A percentile compares a stretch with the other conserved stretches of the same genome.
Evolutionary conservation across 2,888 invertebrate genomes (phyloP).

Genomic region (Ennomos erosarius): DNA sequence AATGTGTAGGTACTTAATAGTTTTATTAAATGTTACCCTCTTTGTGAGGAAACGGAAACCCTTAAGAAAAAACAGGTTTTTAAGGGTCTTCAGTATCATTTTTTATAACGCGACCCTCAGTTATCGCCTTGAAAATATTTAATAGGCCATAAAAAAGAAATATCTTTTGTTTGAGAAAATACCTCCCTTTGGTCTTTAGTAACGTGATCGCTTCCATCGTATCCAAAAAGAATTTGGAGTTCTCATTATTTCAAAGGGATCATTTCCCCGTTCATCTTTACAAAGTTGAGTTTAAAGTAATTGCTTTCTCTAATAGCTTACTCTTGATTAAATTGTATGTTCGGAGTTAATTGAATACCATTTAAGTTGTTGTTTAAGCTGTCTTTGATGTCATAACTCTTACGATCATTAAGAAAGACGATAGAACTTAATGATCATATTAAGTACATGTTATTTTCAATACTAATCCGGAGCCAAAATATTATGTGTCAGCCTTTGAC

Average conservation of each 20-base stretch:
- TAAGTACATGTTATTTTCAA: no score
- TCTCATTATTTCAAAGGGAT: conserved; percentile 60
- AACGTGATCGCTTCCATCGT: conserved; percentile 38
- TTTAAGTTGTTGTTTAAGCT: no score
- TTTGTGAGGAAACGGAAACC: not conserved
- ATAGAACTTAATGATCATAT: no score
- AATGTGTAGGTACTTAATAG: no score
- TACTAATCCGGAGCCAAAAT: no score
- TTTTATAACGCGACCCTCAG: conserved; percentile 43
- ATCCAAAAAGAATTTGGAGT: conserved; percentile 47
- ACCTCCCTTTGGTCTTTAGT: conserved; percentile 37
- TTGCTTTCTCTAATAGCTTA: conserved; percentile 31
- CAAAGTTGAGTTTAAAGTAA: conserved; percentile 43
- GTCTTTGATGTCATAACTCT: no score
- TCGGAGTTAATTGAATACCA: no score
- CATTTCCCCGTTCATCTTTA: conserved; percentile 55
- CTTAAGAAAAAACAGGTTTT: conserved; percentile 12
- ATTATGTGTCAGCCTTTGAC: no score
- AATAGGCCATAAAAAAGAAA: conserved; percentile 66
- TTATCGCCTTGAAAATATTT: conserved; percentile 63
- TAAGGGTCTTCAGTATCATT: conserved; percentile 18
- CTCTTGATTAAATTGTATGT: conserved; percentile 7
- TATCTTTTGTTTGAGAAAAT: conserved; percentile 61
- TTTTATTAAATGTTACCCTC: no score
- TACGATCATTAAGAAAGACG: no score